Percentiles rank a stretch among this genome's conserved stretches.
Evolutionary conservation across 2,888 invertebrate genomes (phyloP).

Genomic region (Drosophila colorata): DNA sequence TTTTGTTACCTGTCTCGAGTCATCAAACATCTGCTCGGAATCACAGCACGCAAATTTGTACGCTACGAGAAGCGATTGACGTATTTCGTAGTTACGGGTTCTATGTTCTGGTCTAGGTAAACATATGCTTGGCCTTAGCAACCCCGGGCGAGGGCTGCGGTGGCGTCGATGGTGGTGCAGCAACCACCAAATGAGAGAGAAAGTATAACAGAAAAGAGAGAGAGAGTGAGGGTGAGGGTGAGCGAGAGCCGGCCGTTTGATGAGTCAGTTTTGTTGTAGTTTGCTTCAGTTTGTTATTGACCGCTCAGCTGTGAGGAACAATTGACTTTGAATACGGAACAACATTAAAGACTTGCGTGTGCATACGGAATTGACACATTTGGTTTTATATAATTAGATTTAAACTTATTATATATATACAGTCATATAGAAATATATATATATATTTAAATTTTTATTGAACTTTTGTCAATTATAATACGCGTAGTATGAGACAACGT

Average conservation of each 20-base stretch:
- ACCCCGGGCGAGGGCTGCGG: conserved; percentile 31
- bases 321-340: conserved; percentile 17
- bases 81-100: conserved; percentile 13
- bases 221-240: background rate
- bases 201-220: background rate
- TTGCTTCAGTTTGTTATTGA: conserved; percentile 56
- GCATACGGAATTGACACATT: conserved; percentile 38
- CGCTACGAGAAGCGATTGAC: conserved; percentile 18
- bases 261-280: conserved; percentile 45
- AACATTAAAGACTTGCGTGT: conserved; percentile 40
- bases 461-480: conserved; percentile 27
- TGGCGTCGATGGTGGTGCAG: conserved; percentile 19
- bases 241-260: conserved; percentile 11
- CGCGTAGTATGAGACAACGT: conserved; percentile 71
- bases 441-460: conserved; percentile 4
- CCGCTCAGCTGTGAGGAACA: conserved; percentile 58
- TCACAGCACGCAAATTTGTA: conserved; percentile 28
- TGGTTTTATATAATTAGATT: conserved; percentile 64
- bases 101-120: conserved; percentile 20
- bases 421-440: background rate
- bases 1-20: conserved; percentile 37
- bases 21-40: conserved; percentile 56
- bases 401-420: conserved; percentile 10
- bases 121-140: conserved; percentile 37
- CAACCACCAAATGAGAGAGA: conserved; percentile 23